Evolutionary conservation across 2,888 invertebrate species (phyloP).

Genomic region (Orthonevra nobilis): DNA sequence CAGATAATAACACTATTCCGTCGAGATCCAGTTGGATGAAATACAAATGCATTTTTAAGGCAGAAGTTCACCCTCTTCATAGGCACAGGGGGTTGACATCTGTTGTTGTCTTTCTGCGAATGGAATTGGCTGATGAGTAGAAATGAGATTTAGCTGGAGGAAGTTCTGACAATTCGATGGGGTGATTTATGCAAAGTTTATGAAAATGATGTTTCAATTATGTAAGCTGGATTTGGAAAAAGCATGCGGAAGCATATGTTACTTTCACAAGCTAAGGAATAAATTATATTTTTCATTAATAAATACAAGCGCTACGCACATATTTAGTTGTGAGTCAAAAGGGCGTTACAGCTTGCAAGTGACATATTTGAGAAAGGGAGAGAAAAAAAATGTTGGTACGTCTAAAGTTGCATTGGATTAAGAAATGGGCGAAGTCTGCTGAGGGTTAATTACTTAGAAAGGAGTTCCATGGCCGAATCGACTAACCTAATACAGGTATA

Average conservation of each 20-base stretch:
- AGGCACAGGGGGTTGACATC: constrained; percentile 51
- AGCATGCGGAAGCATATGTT: constrained; percentile 21
- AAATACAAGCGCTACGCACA: too few relatives aligned
- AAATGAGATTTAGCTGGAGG: constrained; percentile 18
- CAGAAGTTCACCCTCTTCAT: constrained; percentile 41
- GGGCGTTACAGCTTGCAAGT: too few relatives aligned
- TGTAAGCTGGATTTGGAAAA: constrained; percentile 12
- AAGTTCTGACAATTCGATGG: constrained; percentile 55
- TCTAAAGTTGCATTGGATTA: too few relatives aligned
- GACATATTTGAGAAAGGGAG: too few relatives aligned
- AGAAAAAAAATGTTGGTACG: too few relatives aligned
- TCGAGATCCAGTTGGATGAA: constrained; percentile 42
- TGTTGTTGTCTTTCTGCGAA: constrained; percentile 44
- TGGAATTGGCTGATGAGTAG: constrained; percentile 42
- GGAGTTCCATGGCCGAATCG: too few relatives aligned
- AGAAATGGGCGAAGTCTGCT: too few relatives aligned
- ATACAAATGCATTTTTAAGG: constrained; percentile 64
- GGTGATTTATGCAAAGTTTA: constrained; percentile 66
- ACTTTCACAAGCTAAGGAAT: neutral
- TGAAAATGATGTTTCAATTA: constrained; percentile 66
- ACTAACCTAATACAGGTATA: too few relatives aligned
- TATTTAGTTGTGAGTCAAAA: too few relatives aligned
- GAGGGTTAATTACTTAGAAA: too few relatives aligned
- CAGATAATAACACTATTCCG: constrained; percentile 62
- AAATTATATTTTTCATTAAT: too few relatives aligned